These are phyloP conservation scores for Pluvianellus socialis DNA, from an alignment of 2,113 vertebrate species.

Conservation along the genomic window DNA sequence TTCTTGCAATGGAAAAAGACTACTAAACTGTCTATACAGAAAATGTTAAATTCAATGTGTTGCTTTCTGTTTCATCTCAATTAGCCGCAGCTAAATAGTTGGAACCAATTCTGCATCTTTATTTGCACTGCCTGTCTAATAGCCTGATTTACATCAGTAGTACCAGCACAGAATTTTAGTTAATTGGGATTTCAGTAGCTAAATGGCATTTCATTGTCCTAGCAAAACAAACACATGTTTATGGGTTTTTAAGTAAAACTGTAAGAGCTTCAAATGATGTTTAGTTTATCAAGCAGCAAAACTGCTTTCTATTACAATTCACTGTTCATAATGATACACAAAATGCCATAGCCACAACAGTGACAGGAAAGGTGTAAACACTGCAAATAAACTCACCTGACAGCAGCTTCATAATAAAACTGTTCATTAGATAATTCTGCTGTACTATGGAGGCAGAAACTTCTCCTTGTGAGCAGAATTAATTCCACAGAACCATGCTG, in stretches of 20 bases:
- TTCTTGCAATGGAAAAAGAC: constrained; percentile 25
- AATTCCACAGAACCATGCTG: background rate
- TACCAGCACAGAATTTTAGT: constrained; percentile 32
- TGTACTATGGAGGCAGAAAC: background rate
- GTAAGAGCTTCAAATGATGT: background rate
- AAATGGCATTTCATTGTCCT: constrained; percentile 38
- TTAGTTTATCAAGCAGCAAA: constrained; percentile 3
- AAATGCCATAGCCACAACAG: background rate
- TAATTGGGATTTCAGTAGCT: constrained; percentile 50
- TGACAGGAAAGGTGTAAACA: background rate
- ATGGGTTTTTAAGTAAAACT: constrained; percentile 44
- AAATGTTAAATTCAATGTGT: constrained; percentile 16
- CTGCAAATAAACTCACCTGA: background rate
- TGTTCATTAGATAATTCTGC: background rate
- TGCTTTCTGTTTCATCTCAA: constrained; percentile 27
- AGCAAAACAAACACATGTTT: constrained; percentile 46
- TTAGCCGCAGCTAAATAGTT: constrained; percentile 53
- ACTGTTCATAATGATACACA: background rate
- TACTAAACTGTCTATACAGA: background rate
- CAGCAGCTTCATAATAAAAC: background rate
- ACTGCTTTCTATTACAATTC: background rate
- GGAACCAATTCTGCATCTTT: constrained; percentile 38
- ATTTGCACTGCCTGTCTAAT: constrained; percentile 34
- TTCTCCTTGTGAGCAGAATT: background rate
- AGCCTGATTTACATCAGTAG: constrained; percentile 56